phyloP scores from a whole-genome alignment of 2,888 invertebrate species.

The Synergus gifuensis region DNA sequence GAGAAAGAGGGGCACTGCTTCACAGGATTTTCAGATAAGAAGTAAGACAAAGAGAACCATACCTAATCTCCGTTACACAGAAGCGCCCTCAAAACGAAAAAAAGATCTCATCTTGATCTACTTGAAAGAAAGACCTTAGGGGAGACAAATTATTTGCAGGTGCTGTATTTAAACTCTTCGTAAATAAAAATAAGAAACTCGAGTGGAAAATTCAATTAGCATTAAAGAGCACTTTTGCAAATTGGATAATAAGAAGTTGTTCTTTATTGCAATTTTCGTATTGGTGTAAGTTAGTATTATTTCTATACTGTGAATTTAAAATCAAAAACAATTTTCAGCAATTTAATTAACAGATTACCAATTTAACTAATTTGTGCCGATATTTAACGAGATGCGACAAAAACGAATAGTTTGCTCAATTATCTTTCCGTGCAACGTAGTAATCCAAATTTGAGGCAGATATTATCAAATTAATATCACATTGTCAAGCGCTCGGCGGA shows the following conservation, averaged over 20 bases:
- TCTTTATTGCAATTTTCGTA: neutral
- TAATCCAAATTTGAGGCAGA: conserved; percentile 19
- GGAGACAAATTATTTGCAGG: conserved; percentile 37
- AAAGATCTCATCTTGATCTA: conserved; percentile 51
- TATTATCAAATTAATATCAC: conserved; percentile 28
- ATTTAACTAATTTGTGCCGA: conserved; percentile 10
- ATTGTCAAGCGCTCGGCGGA: conserved; percentile 9
- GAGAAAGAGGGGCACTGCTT: conserved; percentile 42
- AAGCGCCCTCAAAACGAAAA: conserved; percentile 39
- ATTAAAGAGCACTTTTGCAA: neutral
- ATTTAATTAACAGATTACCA: conserved; percentile 6
- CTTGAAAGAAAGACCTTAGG: conserved; percentile 32
- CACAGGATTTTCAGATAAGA: conserved; percentile 55
- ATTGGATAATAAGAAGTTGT: neutral
- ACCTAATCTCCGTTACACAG: conserved; percentile 62
- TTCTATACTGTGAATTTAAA: neutral
- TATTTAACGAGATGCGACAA: neutral
- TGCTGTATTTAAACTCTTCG: conserved; percentile 35
- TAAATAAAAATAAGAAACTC: conserved; percentile 31
- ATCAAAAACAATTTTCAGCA: neutral
- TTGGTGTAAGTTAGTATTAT: neutral
- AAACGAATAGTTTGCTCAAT: conserved; percentile 21
- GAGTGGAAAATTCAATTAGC: neutral
- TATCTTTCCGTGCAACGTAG: neutral
- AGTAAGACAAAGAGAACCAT: conserved; percentile 59